Conservation (phyloP, 2,888 invertebrate genomes). For the Limnephilus lunatus region DNA sequence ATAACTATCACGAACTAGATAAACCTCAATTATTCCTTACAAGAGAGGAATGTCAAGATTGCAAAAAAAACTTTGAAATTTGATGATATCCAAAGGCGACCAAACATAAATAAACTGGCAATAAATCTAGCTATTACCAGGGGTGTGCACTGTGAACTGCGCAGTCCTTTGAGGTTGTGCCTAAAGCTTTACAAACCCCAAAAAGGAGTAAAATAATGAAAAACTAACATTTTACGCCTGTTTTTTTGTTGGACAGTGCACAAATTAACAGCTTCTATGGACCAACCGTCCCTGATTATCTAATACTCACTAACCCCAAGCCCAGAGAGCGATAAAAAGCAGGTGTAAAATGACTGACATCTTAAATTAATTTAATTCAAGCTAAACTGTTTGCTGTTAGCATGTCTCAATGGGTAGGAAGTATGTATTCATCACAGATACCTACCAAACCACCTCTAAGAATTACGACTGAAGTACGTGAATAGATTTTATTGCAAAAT, state of each 20-base stretch:
- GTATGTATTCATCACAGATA: neutral
- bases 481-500: neutral
- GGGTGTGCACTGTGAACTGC: too few species aligned
- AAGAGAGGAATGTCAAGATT: too few species aligned
- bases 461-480: neutral
- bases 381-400: neutral
- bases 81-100: too few species aligned
- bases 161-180: too few species aligned
- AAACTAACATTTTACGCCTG: neutral
- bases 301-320: neutral
- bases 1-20: neutral
- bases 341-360: neutral
- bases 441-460: neutral
- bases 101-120: too few species aligned
- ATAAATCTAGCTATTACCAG: too few species aligned
- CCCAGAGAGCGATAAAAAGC: neutral
- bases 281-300: neutral
- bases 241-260: neutral
- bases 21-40: neutral
- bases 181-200: too few species aligned
- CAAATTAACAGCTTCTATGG: neutral
- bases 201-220: too few species aligned
- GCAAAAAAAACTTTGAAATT: too few species aligned
- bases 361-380: neutral
- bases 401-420: neutral